Evolutionary conservation across 2,113 vertebrate species (phyloP), one percentile per base, ranked within the genome.

Genomic region (Laterallus jamaicensis): DNA sequence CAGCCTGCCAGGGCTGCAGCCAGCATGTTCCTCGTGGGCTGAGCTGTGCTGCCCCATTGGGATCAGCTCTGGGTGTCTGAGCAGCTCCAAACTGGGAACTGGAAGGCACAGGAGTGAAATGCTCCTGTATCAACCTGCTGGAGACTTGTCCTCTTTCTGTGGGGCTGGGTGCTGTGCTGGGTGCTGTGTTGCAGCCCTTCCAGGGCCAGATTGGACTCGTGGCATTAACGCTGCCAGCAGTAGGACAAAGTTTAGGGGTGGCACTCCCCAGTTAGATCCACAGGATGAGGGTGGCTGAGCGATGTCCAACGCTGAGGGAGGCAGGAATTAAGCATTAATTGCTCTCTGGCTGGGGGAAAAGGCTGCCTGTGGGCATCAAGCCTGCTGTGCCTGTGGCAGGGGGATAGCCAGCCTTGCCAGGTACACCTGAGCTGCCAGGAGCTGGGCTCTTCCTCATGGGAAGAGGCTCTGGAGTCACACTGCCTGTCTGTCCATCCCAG

Each of bases 181-280:
- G 66, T 0, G 2, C 26, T 77, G 1, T 16, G 83, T 2, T 24
- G n/a, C 81, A 32, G 70, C 79, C 15, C 74, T 74, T 24, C 55
- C 0, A 2, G 54, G 0, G 25, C 75, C 19, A 66, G 21, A 4
- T 49, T 5, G 2, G 64, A 4, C n/a, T 24, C 1, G 2, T 26
- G 78, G 35, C 12, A 0, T 4, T 2, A 3, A 11, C 7, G 2
- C 81, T 11, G 3, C 0, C 26, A 0, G 19, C 2, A 31, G 54
- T 1, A 3, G 28, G 31, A 2, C 4, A 1, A 4, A 35, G 25
- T 1, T 16, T 54, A 54, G 50, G 50, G 19, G 28, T 7, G 4
- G 44, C 79, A 28, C 5, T 1, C 17, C 49, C 56, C 15, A 3
- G 18, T 8, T 6, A 35, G 64, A 64, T 60, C 47, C 28, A 0